Evolutionary conservation across 2,113 vertebrate species (phyloP), one percentile per base, ranked within the genome.

Genomic region (Lichenostomus cassidix): DNA sequence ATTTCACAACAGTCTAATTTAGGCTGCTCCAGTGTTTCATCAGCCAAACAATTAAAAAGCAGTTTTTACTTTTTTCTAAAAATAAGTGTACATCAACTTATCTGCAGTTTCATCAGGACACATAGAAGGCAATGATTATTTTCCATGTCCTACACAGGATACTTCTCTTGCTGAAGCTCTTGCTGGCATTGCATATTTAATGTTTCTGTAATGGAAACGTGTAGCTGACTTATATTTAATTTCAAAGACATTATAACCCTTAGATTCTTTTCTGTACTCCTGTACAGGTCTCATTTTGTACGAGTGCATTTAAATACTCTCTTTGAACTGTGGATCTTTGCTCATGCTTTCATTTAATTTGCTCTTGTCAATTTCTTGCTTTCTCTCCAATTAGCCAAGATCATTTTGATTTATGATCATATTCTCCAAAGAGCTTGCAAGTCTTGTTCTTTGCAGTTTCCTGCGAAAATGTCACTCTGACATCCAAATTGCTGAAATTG

Each of bases 301-400:
- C 33, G 25, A 80, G 19, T 89, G 55, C 64, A 39, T 91, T 94
- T 77, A 89, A 89, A 81, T 41, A 49, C n/a, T 89, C 71, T 44
- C 80, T 89, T 92, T 92, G 87, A 95, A 94, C 80, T 77, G 55
- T 53, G 70, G 55, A 49, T 86, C 55, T 92, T 77, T 89, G 37
- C 68, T 89, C 49, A 53, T 62, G 44, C 63, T 92, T 92, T 83
- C 64, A 87, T 92, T 83, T 92, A 91, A 89, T 84, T 95, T 91
- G 73, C 37, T 91, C 46, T 76, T 86, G 68, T 81, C 80, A 73
- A 24, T 83, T 78, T 62, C 81, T 89, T 91, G 42, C 60, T 87
- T 96, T 92, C 37, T 37, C 37, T 92, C 55, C 77, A 94, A 91
- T 95, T 96, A 96, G 24, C 68, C 56, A 67, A 55, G 60, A 87